phyloP scores from a whole-genome alignment of 2,797 vertebrate species.

The Australoheros facetus region DNA sequence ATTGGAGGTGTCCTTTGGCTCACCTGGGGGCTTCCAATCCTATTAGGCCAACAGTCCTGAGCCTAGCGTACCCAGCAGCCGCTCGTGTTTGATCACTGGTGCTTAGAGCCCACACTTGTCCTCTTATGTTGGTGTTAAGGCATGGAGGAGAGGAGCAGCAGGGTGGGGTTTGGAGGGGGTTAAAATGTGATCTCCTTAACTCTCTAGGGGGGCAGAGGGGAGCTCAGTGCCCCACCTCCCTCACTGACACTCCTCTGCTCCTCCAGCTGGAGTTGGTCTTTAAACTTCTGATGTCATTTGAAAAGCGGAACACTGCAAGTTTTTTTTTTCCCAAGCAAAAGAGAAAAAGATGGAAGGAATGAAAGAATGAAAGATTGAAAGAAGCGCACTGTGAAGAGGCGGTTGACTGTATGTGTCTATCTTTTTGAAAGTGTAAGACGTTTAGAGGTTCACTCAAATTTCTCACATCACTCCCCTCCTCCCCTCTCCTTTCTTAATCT shows the following conservation, averaged over 20 bases:
- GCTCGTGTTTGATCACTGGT: constrained; percentile 82
- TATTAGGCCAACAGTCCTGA: constrained; percentile 84
- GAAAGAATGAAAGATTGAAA: constrained; percentile 11
- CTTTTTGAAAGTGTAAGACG: neutral
- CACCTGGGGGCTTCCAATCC: constrained; percentile 87
- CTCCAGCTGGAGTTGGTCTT: constrained; percentile 66
- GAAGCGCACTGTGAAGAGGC: neutral
- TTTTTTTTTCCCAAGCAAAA: constrained; percentile 49
- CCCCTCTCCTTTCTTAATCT: neutral
- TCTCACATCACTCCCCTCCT: constrained; percentile 8
- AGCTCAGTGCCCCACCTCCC: constrained; percentile 76
- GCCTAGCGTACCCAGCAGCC: constrained; percentile 75
- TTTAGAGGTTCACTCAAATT: constrained; percentile 5
- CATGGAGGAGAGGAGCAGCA: constrained; percentile 69
- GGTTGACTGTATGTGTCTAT: constrained; percentile 8
- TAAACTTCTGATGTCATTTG: constrained; percentile 74
- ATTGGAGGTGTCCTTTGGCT: constrained; percentile 83
- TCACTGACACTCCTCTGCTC: constrained; percentile 65
- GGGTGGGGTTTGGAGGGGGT: constrained; percentile 70
- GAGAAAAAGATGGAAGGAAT: constrained; percentile 19
- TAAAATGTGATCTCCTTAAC: constrained; percentile 84
- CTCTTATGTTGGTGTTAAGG: constrained; percentile 79
- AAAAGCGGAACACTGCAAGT: constrained; percentile 68
- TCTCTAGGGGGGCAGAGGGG: constrained; percentile 78
- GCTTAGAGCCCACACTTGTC: constrained; percentile 85